These are phyloP conservation scores for Agrochola circellaris DNA, from an alignment of 2,888 invertebrate species.

Conservation along the genomic window DNA sequence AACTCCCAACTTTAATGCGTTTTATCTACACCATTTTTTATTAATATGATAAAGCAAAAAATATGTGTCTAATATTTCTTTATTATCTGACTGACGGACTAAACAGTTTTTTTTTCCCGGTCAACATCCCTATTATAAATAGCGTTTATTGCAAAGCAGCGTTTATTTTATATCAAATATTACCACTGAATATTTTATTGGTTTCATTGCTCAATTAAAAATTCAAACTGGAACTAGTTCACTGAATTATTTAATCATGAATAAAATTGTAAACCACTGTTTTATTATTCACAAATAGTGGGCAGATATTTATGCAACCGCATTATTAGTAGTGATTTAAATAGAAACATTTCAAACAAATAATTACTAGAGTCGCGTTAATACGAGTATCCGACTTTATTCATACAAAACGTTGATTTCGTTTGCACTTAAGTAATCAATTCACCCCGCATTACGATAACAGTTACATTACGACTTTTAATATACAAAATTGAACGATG, in stretches of 20 bases:
- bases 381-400: background rate
- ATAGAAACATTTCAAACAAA: constrained; percentile 1
- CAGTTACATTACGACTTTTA: constrained; percentile 48
- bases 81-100: no score
- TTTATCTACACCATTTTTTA: no score
- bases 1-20: no score
- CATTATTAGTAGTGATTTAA: constrained; percentile 12
- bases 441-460: constrained; percentile 40
- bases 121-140: background rate
- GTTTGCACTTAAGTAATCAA: constrained; percentile 40
- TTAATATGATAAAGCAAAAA: no score
- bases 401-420: constrained; percentile 20
- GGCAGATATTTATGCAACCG: constrained; percentile 17
- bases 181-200: constrained; percentile 16
- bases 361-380: constrained; percentile 14
- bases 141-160: background rate
- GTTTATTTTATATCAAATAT: background rate
- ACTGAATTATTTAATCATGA: constrained; percentile 35
- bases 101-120: no score
- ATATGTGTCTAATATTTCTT: no score
- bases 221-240: constrained; percentile 23
- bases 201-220: constrained; percentile 10
- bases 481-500: constrained; percentile 65
- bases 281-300: constrained; percentile 43
- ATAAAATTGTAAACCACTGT: constrained; percentile 19